Percentiles rank a stretch among this genome's conserved stretches.
phyloP scores from a whole-genome alignment of 2,888 invertebrate genomes.

The Corythucha ciliata region DNA sequence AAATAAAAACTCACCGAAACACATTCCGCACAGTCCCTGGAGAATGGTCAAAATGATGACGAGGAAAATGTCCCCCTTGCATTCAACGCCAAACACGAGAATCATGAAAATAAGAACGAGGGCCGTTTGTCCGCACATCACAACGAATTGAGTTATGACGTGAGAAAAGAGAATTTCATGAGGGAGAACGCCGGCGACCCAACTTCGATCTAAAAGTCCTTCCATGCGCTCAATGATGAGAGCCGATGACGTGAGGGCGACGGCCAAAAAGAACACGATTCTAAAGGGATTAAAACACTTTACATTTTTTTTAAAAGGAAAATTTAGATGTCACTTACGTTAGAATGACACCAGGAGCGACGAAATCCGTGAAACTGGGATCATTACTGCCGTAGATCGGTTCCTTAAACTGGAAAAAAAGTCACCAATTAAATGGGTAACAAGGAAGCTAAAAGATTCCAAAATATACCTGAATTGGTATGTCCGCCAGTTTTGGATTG shows the following conservation, averaged over 20 bases:
- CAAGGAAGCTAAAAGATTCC: not conserved
- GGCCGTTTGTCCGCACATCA: constrained; percentile 89
- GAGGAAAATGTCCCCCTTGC: constrained; percentile 75
- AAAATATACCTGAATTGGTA: constrained; percentile 55
- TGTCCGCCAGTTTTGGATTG: constrained; percentile 78
- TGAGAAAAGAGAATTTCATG: constrained; percentile 89
- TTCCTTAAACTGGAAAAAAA: constrained; percentile 56
- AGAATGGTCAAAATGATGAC: constrained; percentile 77
- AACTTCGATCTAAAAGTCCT: constrained; percentile 81
- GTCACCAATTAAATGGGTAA: constrained; percentile 23
- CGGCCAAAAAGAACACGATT: constrained; percentile 92
- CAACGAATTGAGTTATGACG: constrained; percentile 87
- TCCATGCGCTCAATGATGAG: constrained; percentile 85
- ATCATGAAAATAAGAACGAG: constrained; percentile 87
- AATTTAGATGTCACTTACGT: constrained; percentile 72
- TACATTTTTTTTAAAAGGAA: not conserved
- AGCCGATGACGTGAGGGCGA: constrained; percentile 85
- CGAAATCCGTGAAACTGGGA: constrained; percentile 91
- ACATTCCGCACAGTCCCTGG: constrained; percentile 92
- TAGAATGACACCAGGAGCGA: constrained; percentile 88
- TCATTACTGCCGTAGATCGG: constrained; percentile 82
- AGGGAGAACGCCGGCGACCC: constrained; percentile 85
- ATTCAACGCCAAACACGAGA: constrained; percentile 78
- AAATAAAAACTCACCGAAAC: constrained; percentile 60
- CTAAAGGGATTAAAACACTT: constrained; percentile 47